These are phyloP conservation scores for Rhinopomastus cyanomelas DNA, from an alignment of 2,113 vertebrate genomes.

Conservation along the genomic window DNA sequence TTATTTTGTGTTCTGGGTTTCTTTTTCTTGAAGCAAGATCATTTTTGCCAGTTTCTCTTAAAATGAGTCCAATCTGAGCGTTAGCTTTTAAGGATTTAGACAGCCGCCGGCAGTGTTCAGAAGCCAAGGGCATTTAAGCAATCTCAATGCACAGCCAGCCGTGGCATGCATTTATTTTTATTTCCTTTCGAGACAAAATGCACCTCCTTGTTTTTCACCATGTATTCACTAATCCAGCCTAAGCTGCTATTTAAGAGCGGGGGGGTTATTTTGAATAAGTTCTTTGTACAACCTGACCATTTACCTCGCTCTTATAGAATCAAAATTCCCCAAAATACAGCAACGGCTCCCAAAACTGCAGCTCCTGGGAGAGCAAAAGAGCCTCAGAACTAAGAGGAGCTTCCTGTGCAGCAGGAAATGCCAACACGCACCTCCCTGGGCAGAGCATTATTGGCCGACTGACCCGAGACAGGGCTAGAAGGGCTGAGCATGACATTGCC, in stretches of 20 bases:
- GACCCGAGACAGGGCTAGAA: background rate
- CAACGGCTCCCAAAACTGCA: background rate
- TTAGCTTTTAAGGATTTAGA: background rate
- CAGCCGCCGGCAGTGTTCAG: background rate
- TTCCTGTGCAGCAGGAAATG: constrained; percentile 59
- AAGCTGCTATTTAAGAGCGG: background rate
- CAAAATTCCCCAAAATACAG: background rate
- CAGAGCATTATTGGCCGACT: background rate
- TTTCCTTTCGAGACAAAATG: constrained; percentile 31
- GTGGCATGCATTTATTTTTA: constrained; percentile 6
- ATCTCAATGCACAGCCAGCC: background rate
- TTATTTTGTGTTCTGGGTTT: background rate
- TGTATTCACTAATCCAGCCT: background rate
- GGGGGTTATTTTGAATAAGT: constrained; percentile 31
- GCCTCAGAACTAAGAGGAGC: constrained; percentile 11
- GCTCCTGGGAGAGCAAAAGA: constrained; percentile 19
- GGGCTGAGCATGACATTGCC: background rate
- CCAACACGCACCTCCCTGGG: background rate
- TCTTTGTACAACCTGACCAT: constrained; percentile 32
- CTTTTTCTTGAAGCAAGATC: background rate
- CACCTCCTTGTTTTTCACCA: constrained; percentile 22
- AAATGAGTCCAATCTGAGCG: background rate
- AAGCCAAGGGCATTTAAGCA: background rate
- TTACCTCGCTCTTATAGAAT: background rate
- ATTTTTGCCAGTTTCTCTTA: background rate